Conservation (phyloP, 2,113 vertebrate genomes). For the Ictalurus punctatus region DNA sequence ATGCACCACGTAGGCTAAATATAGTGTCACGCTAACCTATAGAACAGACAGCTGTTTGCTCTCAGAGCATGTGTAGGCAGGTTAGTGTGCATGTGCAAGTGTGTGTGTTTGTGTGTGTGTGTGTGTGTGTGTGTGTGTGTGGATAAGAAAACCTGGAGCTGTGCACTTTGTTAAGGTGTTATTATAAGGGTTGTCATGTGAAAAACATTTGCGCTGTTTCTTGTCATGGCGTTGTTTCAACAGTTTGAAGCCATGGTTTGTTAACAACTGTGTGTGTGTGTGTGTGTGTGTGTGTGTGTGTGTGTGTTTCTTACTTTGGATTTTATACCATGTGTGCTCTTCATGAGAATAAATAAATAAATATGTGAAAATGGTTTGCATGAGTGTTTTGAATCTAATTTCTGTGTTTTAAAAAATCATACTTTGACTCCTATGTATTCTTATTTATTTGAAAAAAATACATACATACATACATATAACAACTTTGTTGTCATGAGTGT, state of each 20-base stretch:
- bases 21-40: conserved; percentile 60
- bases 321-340: not conserved
- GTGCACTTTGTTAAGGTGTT: conserved; percentile 36
- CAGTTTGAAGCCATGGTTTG: conserved; percentile 7
- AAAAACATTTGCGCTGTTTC: conserved; percentile 7
- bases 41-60: conserved; percentile 61
- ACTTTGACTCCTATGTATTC: not conserved
- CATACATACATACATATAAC: not conserved
- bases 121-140: not conserved
- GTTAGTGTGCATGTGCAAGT: not conserved
- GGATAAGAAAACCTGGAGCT: conserved; percentile 17
- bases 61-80: conserved; percentile 32
- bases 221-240: not conserved
- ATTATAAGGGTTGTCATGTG: conserved; percentile 27
- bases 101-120: not conserved
- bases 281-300: not conserved
- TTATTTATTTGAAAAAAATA: not conserved
- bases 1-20: conserved; percentile 59
- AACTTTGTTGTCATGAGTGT: not conserved
- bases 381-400: not conserved
- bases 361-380: not conserved
- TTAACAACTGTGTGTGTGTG: conserved; percentile 5
- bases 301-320: not conserved
- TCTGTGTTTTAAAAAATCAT: no score
- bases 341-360: not conserved